phyloP scores from a whole-genome alignment of 1,140 invertebrate species.

The Galleria mellonella region DNA sequence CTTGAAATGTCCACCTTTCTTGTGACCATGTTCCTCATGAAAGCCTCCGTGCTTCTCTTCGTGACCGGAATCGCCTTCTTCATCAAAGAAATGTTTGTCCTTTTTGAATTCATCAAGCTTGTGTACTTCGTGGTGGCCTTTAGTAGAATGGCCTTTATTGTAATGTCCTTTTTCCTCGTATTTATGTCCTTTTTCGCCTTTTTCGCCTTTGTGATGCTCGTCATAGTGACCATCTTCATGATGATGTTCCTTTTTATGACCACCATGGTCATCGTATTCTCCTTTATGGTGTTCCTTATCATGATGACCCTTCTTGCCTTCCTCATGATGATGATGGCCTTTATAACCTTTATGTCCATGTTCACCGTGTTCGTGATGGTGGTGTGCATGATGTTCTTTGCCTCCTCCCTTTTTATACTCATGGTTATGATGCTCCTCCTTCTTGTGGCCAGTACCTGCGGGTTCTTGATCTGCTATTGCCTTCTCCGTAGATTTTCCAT shows the following conservation, averaged over 20 bases:
- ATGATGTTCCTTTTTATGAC: conserved; percentile 83
- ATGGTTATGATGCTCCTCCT: conserved; percentile 74
- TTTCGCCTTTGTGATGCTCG: conserved; percentile 80
- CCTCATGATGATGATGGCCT: conserved; percentile 79
- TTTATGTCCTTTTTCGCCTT: conserved; percentile 79
- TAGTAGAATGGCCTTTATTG: conserved; percentile 85
- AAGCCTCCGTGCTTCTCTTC: conserved; percentile 80
- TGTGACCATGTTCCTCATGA: conserved; percentile 80
- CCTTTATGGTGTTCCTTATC: conserved; percentile 81
- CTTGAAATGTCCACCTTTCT: conserved; percentile 81
- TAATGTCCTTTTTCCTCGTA: conserved; percentile 78
- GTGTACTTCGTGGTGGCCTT: conserved; percentile 86
- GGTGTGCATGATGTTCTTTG: conserved; percentile 69
- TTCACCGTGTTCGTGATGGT: conserved; percentile 73
- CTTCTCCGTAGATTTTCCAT: conserved; percentile 25
- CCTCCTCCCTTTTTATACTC: conserved; percentile 76
- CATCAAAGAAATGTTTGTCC: conserved; percentile 81
- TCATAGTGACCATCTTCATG: conserved; percentile 83
- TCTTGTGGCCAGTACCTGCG: conserved; percentile 76
- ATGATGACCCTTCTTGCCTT: conserved; percentile 82
- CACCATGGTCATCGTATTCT: conserved; percentile 82
- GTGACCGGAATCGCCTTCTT: conserved; percentile 83
- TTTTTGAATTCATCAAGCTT: conserved; percentile 82
- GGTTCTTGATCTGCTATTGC: conserved; percentile 67
- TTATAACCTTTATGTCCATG: conserved; percentile 82